Base-by-base conservation (phyloP, 2,888 invertebrate species). In the Plebejus argus region DNA sequence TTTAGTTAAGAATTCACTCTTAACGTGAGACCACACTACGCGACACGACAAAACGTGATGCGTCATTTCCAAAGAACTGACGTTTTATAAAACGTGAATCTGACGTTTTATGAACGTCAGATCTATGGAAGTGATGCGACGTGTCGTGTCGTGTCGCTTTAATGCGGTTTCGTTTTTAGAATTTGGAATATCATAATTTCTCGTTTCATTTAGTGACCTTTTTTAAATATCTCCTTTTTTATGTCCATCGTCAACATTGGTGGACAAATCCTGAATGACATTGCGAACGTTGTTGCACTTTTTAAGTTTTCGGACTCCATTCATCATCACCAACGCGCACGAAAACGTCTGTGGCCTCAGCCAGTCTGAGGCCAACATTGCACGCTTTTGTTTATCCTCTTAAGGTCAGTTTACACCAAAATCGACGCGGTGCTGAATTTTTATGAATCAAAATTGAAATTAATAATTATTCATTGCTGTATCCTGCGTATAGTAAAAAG, bases 261-360 rank as follows among this genome's bases (percentile, higher is more conserved):
- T 2, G 28, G 18, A 2, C n/a, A 2, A 56, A n/a, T n/a, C 7
- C n/a, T n/a, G 56, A 18, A 6, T n/a, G n/a, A n/a, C 56, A 56
- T n/a, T 56, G 7, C 1, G 56, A n/a, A 56, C 7, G 56, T 56
- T 45, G 53, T 53, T 49, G 49, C 49, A 49, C 39, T 39, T 39
- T 35, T 39, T 39, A 49, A 49, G 12, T 53, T 53, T 18, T 53
- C 49, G 5, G 53, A 53, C 53, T n/a, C 53, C 53, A 53, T 5
- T 20, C 15, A 49, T 20, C 20, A 53, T 72, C 20, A 20, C 12
- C 45, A 33, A 45, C 45, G 15, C 7, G 74, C 74, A 74, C 74
- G 74, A 88, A 89, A 87, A 88, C 92, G 93, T 93, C 92, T 90
- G 85, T 87, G 90, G 87, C 87, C 93, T 93, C 93, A 91, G 93